Evolutionary conservation across 1,140 invertebrate species (phyloP).

Genomic region (Scaptomyza pallida): DNA sequence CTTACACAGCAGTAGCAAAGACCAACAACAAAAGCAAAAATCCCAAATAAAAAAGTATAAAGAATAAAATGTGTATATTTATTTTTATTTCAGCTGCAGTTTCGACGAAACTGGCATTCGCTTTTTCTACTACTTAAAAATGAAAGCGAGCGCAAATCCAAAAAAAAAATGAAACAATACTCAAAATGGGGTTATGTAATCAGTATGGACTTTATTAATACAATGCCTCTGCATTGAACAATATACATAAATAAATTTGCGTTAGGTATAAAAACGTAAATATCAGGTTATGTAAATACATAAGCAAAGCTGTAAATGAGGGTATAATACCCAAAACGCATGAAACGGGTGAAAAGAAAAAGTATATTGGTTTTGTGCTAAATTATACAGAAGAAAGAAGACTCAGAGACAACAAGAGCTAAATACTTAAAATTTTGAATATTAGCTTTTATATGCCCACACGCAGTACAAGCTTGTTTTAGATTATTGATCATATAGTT

Average conservation of each 20-base stretch:
- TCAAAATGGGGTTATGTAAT: constrained; percentile 19
- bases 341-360: too few species aligned
- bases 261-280: background rate
- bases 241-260: background rate
- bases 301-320: background rate
- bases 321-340: too few species aligned
- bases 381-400: too few species aligned
- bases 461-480: too few species aligned
- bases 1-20: constrained; percentile 51
- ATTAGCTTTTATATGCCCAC: too few species aligned
- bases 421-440: too few species aligned
- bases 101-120: constrained; percentile 54
- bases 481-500: too few species aligned
- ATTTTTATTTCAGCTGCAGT: constrained; percentile 40
- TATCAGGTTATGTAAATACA: background rate
- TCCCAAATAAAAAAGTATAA: constrained; percentile 25
- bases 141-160: background rate
- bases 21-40: constrained; percentile 17
- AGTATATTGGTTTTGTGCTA: too few species aligned
- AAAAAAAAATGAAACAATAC: background rate
- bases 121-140: constrained; percentile 49
- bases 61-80: constrained; percentile 73
- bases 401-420: too few species aligned
- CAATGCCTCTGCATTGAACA: background rate
- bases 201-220: constrained; percentile 14